Percentiles rank a stretch among this genome's conserved stretches.
Conservation (phyloP, 1,140 invertebrate species). For the Orius laevigatus region DNA sequence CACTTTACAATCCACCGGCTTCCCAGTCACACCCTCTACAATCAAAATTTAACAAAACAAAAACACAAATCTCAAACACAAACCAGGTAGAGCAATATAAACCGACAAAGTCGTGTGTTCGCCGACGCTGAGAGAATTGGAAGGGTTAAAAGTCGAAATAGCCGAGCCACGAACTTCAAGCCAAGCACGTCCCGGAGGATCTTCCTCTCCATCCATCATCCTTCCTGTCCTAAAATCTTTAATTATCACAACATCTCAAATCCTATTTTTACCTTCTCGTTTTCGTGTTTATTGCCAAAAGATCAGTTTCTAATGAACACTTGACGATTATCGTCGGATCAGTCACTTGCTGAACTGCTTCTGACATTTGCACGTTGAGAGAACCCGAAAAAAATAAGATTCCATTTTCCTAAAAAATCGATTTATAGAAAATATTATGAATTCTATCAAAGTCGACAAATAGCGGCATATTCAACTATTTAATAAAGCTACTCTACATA, state of each 20-base stretch:
- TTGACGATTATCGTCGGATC: conserved; percentile 9
- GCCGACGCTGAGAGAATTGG: conserved; percentile 44
- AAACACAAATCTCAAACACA: conserved; percentile 4
- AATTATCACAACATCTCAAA: not conserved
- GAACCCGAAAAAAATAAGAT: conserved; percentile 4
- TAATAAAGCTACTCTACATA: no score
- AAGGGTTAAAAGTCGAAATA: conserved; percentile 26
- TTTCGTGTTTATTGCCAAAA: not conserved
- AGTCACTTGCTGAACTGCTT: conserved; percentile 10
- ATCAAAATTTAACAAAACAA: not conserved
- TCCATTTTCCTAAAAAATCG: conserved; percentile 8
- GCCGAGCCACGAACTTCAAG: conserved; percentile 44
- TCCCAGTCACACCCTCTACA: conserved; percentile 5
- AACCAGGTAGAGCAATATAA: conserved; percentile 48
- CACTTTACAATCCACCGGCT: conserved; percentile 12
- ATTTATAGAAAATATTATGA: not conserved
- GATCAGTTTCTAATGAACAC: conserved; percentile 10
- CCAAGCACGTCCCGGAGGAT: conserved; percentile 42
- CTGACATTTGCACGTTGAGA: conserved; percentile 15
- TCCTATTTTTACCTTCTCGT: not conserved
- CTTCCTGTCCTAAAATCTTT: conserved; percentile 7
- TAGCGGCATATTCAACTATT: no score
- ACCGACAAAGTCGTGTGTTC: conserved; percentile 48
- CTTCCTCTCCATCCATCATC: conserved; percentile 20
- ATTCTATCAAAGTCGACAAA: no score